Evolutionary conservation across 2,888 invertebrate species (phyloP), one percentile per base, ranked within the genome.

Genomic region (Beris morrisii): DNA sequence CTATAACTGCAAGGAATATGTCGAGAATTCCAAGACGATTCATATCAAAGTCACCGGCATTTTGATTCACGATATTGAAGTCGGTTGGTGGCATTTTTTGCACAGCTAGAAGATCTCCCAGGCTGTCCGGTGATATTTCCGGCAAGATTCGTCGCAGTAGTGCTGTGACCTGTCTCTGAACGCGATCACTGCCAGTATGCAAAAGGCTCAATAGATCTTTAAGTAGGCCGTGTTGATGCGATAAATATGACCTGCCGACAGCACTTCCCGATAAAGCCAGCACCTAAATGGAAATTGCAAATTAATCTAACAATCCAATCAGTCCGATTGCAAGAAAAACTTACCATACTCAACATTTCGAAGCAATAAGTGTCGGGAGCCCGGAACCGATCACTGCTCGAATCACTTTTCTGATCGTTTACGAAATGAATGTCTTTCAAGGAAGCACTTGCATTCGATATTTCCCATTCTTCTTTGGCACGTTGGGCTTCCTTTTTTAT

Each of bases 121-220:
- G 87, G 64, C 87, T 87, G 72, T 89, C 88, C 0, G 97, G 97
- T 1, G 92, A 87, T 53, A 97, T 92, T 81, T 96, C 95, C 0
- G 93, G 91, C 44, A 97, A 83, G 77, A 97, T 95, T 73, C 97
- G 86, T 54, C 94, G 84, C 30, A 97, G 78, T 22, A 97, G 81
- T 0, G 93, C 90, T 65, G 93, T 93, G 76, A 89, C 94, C 84
- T 97, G 97, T 78, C 97, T 84, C 77, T 97, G 97, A 1, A 97
- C 95, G 67, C 97, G 85, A 63, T 96, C 96, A 73, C 96, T 95
- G 66, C 96, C 96, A 0, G 95, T 95, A 76, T 97, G 97, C 38
- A 97, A 82, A 6, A 97, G 83, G 69, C 91, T 90, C 48, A 97
- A 81, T 32, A 97, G 82, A 80, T 97, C 95, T 44, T 89, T 86